Evolutionary conservation across 2,888 invertebrate species (phyloP).

Genomic region (Orchestes rusci): DNA sequence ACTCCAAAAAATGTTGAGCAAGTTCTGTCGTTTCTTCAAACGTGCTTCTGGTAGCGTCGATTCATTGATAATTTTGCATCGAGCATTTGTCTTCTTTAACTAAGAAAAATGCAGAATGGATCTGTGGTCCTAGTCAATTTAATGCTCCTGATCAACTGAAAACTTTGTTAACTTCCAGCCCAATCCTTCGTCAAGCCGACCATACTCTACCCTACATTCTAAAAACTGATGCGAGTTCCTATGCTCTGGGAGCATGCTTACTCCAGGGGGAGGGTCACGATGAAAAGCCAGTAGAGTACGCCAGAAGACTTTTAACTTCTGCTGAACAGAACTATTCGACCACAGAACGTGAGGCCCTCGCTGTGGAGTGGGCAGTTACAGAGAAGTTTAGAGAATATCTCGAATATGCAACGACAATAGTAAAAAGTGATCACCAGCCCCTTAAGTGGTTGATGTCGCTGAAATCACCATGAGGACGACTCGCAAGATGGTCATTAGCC

Average conservation of each 20-base stretch:
- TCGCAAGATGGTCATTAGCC: no score
- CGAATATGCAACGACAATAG: constrained; percentile 27
- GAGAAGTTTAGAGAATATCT: constrained; percentile 11
- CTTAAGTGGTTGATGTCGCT: no score
- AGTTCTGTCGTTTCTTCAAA: constrained; percentile 24
- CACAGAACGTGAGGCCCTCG: constrained; percentile 22
- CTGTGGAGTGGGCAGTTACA: not conserved
- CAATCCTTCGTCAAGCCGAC: no score
- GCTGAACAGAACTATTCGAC: constrained; percentile 28
- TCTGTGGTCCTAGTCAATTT: constrained; percentile 12
- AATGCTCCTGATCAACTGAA: no score
- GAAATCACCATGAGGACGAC: not conserved
- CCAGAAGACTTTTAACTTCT: constrained; percentile 27
- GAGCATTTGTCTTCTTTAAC: constrained; percentile 22
- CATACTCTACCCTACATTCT: no score
- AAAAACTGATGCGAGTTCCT: constrained; percentile 31
- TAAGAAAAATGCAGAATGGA: constrained; percentile 17
- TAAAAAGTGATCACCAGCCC: constrained; percentile 44
- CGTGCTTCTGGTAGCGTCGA: constrained; percentile 23
- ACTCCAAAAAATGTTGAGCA: constrained; percentile 24
- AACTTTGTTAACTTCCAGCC: no score
- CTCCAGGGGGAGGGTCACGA: no score
- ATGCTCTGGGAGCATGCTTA: constrained; percentile 26
- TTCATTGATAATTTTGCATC: constrained; percentile 24
- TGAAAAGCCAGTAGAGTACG: constrained; percentile 29